phyloP scores from a whole-genome alignment of 2,888 invertebrate genomes.

The Hartigia nigra region DNA sequence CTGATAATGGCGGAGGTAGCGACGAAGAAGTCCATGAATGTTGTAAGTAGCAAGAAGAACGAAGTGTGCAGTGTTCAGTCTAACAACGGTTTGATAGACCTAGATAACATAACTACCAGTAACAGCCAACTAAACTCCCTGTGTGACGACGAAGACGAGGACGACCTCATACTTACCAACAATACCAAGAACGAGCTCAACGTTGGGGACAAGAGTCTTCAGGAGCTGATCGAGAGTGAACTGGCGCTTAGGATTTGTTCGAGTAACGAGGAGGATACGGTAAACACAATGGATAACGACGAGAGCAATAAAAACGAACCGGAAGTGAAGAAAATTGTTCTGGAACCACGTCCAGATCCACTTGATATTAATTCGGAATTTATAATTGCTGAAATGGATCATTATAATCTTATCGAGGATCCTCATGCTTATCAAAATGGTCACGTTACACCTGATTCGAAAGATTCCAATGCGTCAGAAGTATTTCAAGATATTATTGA shows the following conservation, averaged over 20 bases:
- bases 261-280: slow-evolving; percentile 33
- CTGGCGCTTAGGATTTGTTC: slow-evolving; percentile 59
- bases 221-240: slow-evolving; percentile 62
- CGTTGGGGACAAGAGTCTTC: slow-evolving; percentile 59
- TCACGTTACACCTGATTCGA: slow-evolving; percentile 34
- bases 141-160: slow-evolving; percentile 58
- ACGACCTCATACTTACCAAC: slow-evolving; percentile 54
- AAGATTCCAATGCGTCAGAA: slow-evolving; percentile 23
- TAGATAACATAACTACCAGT: slow-evolving; percentile 61
- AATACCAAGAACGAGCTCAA: slow-evolving; percentile 57
- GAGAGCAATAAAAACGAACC: slow-evolving; percentile 32
- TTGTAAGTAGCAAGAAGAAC: slow-evolving; percentile 62
- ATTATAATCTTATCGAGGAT: slow-evolving; percentile 49
- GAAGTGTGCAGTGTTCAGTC: slow-evolving; percentile 63
- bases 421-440: slow-evolving; percentile 54
- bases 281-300: slow-evolving; percentile 25
- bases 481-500: slow-evolving; percentile 2
- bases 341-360: slow-evolving; percentile 39
- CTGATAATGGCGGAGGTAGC: slow-evolving; percentile 62
- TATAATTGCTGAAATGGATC: slow-evolving; percentile 54
- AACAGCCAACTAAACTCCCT: slow-evolving; percentile 61
- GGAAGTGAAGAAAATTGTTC: slow-evolving; percentile 48
- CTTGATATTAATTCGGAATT: slow-evolving; percentile 54
- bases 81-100: slow-evolving; percentile 65
- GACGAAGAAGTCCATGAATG: slow-evolving; percentile 61